Evolutionary conservation across 2,888 invertebrate species (phyloP).

Genomic region (Orgyia antiqua): DNA sequence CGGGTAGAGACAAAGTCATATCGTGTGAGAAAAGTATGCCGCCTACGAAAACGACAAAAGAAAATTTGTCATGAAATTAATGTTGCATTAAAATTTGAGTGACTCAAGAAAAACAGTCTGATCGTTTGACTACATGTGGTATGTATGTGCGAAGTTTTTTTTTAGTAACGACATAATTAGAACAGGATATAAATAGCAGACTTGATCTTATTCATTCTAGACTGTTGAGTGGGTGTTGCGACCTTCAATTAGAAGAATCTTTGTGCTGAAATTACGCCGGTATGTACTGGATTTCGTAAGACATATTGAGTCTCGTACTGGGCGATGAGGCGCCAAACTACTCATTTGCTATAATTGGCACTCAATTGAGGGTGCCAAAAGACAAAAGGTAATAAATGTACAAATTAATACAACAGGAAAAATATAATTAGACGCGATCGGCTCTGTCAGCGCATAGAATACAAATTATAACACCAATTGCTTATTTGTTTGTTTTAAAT

Average conservation of each 20-base stretch:
- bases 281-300: conserved; percentile 40
- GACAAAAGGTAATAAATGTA: conserved; percentile 13
- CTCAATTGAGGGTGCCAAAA: conserved; percentile 35
- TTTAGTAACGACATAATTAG: conserved; percentile 52
- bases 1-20: too few relatives aligned
- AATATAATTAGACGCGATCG: conserved; percentile 32
- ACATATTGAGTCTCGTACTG: conserved; percentile 32
- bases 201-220: conserved; percentile 42
- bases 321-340: conserved; percentile 47
- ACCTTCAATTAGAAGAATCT: conserved; percentile 57
- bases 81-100: conserved; percentile 16
- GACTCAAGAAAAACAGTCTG: conserved; percentile 40
- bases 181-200: conserved; percentile 53
- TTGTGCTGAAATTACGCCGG: conserved; percentile 43
- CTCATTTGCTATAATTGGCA: conserved; percentile 24
- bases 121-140: conserved; percentile 46
- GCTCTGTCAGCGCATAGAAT: conserved; percentile 26
- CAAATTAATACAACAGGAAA: conserved; percentile 32
- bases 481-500: conserved; percentile 41
- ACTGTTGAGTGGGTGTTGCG: conserved; percentile 51
- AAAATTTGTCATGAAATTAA: too few relatives aligned
- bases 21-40: too few relatives aligned
- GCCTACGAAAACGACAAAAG: too few relatives aligned
- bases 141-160: conserved; percentile 41
- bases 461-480: conserved; percentile 35